Percentiles rank a stretch among this genome's conserved stretches.
Conservation (phyloP, 2,888 invertebrate species). For the Phytoseiulus persimilis region DNA sequence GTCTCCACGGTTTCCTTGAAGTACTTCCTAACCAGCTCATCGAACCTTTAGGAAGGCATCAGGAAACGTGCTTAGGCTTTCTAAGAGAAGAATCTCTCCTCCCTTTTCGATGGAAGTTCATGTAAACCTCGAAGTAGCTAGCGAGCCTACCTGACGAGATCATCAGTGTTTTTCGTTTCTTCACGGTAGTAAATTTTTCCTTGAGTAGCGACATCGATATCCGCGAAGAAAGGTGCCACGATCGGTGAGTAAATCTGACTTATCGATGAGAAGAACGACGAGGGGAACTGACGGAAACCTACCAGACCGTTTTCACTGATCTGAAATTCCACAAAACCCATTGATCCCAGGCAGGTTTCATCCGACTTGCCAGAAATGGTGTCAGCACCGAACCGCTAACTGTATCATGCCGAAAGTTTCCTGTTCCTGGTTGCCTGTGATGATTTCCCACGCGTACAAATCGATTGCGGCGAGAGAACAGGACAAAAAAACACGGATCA, state of each 20-base stretch:
- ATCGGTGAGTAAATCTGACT: neutral
- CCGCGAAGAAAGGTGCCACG: neutral
- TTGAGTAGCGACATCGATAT: neutral
- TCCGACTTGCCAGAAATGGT: too few relatives aligned
- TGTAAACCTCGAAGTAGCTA: neutral
- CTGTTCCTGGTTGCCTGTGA: too few relatives aligned
- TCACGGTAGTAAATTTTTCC: conserved; percentile 21
- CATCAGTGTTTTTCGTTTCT: conserved; percentile 28
- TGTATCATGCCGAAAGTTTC: too few relatives aligned
- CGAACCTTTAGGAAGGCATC: neutral
- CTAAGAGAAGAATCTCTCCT: too few relatives aligned
- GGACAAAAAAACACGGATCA: too few relatives aligned
- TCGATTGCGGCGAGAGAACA: too few relatives aligned
- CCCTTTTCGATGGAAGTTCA: neutral
- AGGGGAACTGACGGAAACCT: neutral
- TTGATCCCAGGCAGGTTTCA: too few relatives aligned
- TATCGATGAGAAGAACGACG: neutral
- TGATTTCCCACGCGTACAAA: too few relatives aligned
- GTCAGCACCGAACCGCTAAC: too few relatives aligned
- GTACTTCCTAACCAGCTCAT: neutral
- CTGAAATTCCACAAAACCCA: neutral
- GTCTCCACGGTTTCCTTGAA: neutral
- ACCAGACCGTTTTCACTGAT: conserved; percentile 11
- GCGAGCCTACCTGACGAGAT: neutral
- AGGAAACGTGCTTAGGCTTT: neutral